Base-by-base conservation (phyloP, 2,113 vertebrate genomes). In the Galeopterus variegatus region DNA sequence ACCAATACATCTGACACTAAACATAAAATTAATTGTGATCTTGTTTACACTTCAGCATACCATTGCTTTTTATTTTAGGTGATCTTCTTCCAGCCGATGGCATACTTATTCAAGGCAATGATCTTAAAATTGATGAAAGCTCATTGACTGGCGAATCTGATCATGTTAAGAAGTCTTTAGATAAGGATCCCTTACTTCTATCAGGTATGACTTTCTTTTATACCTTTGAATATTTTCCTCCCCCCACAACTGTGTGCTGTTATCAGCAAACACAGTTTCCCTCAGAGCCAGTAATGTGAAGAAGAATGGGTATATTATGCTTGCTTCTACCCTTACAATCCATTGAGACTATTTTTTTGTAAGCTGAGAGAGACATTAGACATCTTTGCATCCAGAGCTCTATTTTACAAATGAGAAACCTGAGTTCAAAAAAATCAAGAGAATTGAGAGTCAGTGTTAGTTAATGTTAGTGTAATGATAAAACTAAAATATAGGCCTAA, bases 121-220 rank as follows among this genome's bases (percentile, higher is more conserved):
- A 99, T 97, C 99, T 99, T 75, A 99, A 99, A 98, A 99, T 99
- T 84, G 99, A 99, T 96, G 99, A 99, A 98, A 99, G 99, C 97
- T 99, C 99, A 0, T 98, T 99, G 98, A 99, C 99, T 81, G 99
- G 99, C 94, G 99, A 99, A 99, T 99, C 99, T 70, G 99, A 99
- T 98, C 99, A 99, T 93, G 99, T 99, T 98, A 99, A 99, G 98
- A 99, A 99, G 97, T 99, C 98, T 26, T 97, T 99, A 98, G 99
- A 99, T 97, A 99, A 99, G 98, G 99, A 99, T 98, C 99, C 99
- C 85, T 99, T 99, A 99, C 99, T 99, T 95, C 98, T 99, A 92
- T 99, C 99, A 98, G 99, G 99, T 99, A 97, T 52, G 97, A 98
- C 90, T 91, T 95, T 75, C 56, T 93, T 96, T 58, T n/a, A 45